These are phyloP conservation scores for Ifrita kowaldi DNA, from an alignment of 2,113 vertebrate genomes.

Conservation along the genomic window DNA sequence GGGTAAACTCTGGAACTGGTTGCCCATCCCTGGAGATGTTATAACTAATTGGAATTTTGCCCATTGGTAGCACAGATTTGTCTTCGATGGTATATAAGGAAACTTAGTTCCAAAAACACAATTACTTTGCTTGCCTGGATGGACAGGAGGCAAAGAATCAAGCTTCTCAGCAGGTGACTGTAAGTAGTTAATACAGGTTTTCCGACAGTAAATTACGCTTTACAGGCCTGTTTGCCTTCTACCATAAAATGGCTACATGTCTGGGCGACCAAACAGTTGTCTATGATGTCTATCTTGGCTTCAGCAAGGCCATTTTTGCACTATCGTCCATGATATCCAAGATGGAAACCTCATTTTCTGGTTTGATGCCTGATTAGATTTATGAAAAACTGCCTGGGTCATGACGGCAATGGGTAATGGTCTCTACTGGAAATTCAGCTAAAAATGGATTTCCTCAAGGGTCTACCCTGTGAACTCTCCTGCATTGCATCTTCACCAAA, in stretches of 20 bases:
- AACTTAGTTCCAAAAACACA: not conserved
- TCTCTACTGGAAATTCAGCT: not conserved
- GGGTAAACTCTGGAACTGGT: not conserved
- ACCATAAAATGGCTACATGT: not conserved
- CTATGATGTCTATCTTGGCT: not conserved
- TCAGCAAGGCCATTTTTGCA: not conserved
- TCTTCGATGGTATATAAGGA: not conserved
- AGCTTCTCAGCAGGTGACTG: not conserved
- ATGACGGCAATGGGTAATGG: not conserved
- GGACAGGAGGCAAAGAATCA: not conserved
- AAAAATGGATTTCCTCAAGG: not conserved
- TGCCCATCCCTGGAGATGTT: not conserved
- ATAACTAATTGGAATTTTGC: not conserved
- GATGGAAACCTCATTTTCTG: not conserved
- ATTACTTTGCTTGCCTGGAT: not conserved
- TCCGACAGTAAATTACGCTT: not conserved
- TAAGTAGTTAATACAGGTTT: not conserved
- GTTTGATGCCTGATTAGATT: not conserved
- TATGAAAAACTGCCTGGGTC: not conserved
- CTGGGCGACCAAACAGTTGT: not conserved
- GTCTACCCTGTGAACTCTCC: not conserved
- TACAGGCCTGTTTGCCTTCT: not conserved
- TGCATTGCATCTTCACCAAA: not conserved
- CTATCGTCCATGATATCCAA: not conserved
- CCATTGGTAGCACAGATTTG: not conserved